Evolutionary conservation across 2,888 invertebrate genomes (phyloP).

Genomic region (Tipula vernalis): DNA sequence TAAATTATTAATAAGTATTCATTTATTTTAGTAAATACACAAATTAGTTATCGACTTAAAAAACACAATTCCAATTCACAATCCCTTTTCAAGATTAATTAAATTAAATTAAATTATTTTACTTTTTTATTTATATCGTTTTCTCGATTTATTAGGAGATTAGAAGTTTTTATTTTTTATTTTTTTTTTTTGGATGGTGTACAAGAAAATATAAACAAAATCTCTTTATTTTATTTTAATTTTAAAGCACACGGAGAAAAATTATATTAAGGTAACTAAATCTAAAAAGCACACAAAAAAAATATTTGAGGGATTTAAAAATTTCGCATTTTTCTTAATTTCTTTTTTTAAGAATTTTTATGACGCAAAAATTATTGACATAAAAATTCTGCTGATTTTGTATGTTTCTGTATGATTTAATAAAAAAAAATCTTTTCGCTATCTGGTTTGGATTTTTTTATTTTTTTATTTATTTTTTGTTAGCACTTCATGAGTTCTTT

Average conservation of each 20-base stretch:
- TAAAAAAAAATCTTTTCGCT: background rate
- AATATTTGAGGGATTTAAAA: background rate
- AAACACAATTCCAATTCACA: background rate
- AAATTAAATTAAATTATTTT: background rate
- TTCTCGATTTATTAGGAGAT: background rate
- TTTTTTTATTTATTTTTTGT: conserved; percentile 5
- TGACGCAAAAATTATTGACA: background rate
- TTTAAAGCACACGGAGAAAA: conserved; percentile 11
- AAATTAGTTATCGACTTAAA: background rate
- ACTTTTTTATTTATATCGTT: background rate
- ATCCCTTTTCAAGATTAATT: background rate
- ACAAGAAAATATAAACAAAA: background rate
- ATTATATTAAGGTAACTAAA: conserved; percentile 10
- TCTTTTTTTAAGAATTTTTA: background rate
- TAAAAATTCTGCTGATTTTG: background rate
- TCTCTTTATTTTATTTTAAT: background rate
- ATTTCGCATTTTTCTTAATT: background rate
- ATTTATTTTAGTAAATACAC: background rate
- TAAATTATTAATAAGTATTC: background rate
- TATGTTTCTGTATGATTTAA: background rate
- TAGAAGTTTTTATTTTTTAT: background rate
- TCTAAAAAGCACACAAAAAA: background rate
- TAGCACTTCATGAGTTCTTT: background rate
- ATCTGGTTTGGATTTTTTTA: background rate
- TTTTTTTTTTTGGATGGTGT: background rate